A percentile compares a stretch with the other conserved stretches of the same genome.
Conservation (phyloP, 2,888 invertebrate species). For the Caradrina clavipalpis region DNA sequence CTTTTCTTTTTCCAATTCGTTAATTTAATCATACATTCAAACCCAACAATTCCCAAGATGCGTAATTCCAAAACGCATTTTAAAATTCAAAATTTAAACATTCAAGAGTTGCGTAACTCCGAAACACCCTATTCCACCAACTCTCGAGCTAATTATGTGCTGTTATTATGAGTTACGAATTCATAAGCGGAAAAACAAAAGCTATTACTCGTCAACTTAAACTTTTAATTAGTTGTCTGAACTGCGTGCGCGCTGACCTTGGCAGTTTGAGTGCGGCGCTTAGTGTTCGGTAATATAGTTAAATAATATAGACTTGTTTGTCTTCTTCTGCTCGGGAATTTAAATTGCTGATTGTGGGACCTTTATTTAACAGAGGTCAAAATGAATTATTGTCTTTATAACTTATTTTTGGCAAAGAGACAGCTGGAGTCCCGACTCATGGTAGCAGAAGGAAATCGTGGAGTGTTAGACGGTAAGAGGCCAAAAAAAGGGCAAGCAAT, state of each 20-base stretch:
- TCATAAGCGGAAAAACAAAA: slow-evolving; percentile 77
- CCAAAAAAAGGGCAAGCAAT: background rate
- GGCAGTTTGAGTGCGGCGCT: slow-evolving; percentile 29
- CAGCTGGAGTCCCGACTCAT: too few relatives aligned
- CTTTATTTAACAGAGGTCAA: background rate
- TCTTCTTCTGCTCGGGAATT: slow-evolving; percentile 5
- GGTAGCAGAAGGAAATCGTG: too few relatives aligned
- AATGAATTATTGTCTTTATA: background rate
- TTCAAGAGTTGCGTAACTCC: slow-evolving; percentile 48
- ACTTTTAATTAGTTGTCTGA: slow-evolving; percentile 78
- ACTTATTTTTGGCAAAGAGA: too few relatives aligned
- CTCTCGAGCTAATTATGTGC: slow-evolving; percentile 66
- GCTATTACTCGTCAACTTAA: slow-evolving; percentile 72
- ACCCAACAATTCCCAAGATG: slow-evolving; percentile 31
- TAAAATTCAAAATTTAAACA: slow-evolving; percentile 48
- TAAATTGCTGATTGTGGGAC: background rate
- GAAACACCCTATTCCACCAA: slow-evolving; percentile 45
- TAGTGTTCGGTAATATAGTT: slow-evolving; percentile 26
- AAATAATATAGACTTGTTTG: slow-evolving; percentile 28
- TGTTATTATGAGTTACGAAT: slow-evolving; percentile 73
- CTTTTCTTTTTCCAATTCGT: background rate
- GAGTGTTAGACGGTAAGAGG: too few relatives aligned
- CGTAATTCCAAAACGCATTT: slow-evolving; percentile 32
- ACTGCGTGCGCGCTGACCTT: slow-evolving; percentile 57
- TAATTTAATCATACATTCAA: slow-evolving; percentile 30